Conservation (phyloP, 1,140 invertebrate genomes). For the Hylyphantes graminicola region DNA sequence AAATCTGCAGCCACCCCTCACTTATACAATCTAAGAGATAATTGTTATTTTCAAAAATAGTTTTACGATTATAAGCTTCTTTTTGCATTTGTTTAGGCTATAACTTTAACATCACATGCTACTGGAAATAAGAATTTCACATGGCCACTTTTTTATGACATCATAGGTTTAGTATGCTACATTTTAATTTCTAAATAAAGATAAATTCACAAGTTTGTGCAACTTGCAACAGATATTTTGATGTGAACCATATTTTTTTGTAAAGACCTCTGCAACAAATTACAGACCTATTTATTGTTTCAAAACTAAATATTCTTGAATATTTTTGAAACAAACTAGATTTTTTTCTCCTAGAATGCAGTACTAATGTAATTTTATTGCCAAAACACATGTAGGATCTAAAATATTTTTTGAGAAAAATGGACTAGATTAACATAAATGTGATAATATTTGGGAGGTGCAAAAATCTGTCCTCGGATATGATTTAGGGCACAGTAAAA, state of each 20-base stretch:
- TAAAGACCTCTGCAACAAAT: conserved; percentile 21
- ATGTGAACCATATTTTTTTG: not conserved
- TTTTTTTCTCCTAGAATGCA: conserved; percentile 27
- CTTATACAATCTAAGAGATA: too few relatives aligned
- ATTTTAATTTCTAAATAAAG: not conserved
- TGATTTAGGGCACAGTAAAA: conserved; percentile 47
- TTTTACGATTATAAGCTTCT: too few relatives aligned
- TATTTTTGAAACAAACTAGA: conserved; percentile 53
- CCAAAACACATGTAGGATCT: conserved; percentile 33
- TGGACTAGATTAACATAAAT: conserved; percentile 58
- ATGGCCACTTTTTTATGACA: not conserved
- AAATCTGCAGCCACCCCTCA: too few relatives aligned
- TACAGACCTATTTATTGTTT: not conserved
- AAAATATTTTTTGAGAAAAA: conserved; percentile 18
- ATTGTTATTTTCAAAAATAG: too few relatives aligned
- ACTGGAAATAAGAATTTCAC: not conserved
- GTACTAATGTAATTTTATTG: conserved; percentile 31
- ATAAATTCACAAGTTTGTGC: not conserved
- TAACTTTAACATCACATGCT: too few relatives aligned
- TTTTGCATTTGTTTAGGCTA: too few relatives aligned
- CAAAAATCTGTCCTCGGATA: conserved; percentile 53
- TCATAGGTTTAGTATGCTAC: not conserved
- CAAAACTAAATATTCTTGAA: conserved; percentile 44
- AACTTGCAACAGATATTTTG: conserved; percentile 9
- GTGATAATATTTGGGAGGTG: conserved; percentile 45